These are phyloP conservation scores for Spongia lamella DNA, from an alignment of 37 sponge, comb jelly and placozoan species.

Conservation along the genomic window DNA sequence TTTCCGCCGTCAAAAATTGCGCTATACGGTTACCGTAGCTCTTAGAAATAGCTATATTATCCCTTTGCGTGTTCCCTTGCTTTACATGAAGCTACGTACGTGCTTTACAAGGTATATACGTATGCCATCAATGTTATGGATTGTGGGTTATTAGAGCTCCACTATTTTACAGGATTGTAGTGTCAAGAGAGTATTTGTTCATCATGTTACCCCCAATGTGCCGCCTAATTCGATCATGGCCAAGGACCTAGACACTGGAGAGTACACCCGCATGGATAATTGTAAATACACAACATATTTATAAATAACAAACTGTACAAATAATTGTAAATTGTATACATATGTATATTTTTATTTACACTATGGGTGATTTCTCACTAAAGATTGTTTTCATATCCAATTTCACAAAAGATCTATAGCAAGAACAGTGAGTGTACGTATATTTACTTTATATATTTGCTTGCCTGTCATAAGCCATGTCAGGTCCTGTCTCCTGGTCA, in stretches of 20 bases:
- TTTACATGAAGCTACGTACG: too few species aligned
- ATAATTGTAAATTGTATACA: too few species aligned
- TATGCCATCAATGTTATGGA: too few species aligned
- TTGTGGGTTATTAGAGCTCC: too few species aligned
- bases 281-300: background rate
- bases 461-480: constrained; percentile 81
- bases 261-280: constrained; percentile 63
- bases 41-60: too few species aligned
- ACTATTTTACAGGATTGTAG: constrained; percentile 75
- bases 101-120: too few species aligned
- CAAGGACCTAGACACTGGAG: constrained; percentile 81
- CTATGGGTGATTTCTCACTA: constrained; percentile 32
- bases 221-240: constrained; percentile 72
- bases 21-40: too few species aligned
- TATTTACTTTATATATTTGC: background rate
- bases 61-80: too few species aligned
- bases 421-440: too few species aligned
- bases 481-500: constrained; percentile 64
- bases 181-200: constrained; percentile 38
- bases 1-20: too few species aligned
- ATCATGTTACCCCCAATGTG: constrained; percentile 65
- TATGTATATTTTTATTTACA: background rate
- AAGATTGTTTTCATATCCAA: constrained; percentile 58
- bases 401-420: constrained; percentile 52
- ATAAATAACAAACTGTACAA: background rate